Percentiles rank a stretch among this genome's conserved stretches.
phyloP scores from a whole-genome alignment of 2,888 invertebrate genomes.

The Drosophila stalkeri region DNA sequence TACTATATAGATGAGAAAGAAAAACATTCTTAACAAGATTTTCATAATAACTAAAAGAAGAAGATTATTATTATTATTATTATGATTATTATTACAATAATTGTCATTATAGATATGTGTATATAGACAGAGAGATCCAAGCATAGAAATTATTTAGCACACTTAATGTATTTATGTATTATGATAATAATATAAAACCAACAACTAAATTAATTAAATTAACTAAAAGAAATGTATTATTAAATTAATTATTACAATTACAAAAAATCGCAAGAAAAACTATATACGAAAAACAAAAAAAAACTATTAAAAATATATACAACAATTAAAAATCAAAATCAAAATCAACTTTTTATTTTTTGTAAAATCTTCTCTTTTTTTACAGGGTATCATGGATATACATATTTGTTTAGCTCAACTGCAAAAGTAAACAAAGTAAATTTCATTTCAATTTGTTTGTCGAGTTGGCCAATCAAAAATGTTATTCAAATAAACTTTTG shows the following conservation, averaged over 20 bases:
- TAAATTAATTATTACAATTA: conserved; percentile 79
- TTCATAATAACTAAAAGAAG: conserved; percentile 58
- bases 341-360: conserved; percentile 3
- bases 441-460: no score
- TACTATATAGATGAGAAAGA: conserved; percentile 12
- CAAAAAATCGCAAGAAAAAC: conserved; percentile 56
- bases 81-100: conserved; percentile 19
- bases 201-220: conserved; percentile 72
- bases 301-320: conserved; percentile 73
- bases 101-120: conserved; percentile 41
- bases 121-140: conserved; percentile 50
- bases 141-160: conserved; percentile 67
- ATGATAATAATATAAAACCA: conserved; percentile 48
- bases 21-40: conserved; percentile 65
- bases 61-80: conserved; percentile 15
- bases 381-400: background rate
- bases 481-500: conserved; percentile 3
- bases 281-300: conserved; percentile 61
- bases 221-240: conserved; percentile 79
- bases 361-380: background rate
- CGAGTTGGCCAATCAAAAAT: conserved; percentile 14
- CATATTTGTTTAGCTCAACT: background rate
- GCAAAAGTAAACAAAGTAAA: no score
- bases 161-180: conserved; percentile 79
- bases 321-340: conserved; percentile 47